A percentile compares a stretch with the other conserved stretches of the same genome.
Evolutionary conservation across 2,888 invertebrate genomes (phyloP).

Genomic region (Elegia similella): DNA sequence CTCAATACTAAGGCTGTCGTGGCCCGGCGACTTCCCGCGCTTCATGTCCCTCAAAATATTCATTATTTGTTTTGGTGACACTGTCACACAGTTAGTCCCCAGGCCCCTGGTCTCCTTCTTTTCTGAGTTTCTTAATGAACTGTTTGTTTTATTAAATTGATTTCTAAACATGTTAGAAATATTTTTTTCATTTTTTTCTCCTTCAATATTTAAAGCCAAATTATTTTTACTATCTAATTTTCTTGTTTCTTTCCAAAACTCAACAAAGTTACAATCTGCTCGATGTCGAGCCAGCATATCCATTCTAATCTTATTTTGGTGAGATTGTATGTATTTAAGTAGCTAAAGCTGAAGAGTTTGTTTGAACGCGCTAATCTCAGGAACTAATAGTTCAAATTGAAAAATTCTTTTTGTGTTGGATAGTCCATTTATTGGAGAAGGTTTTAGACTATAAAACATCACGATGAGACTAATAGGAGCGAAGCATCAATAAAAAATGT

Average conservation of each 20-base stretch:
- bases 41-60: constrained; percentile 7
- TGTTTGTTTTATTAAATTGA: no score
- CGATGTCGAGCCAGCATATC: constrained; percentile 2
- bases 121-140: background rate
- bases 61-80: background rate
- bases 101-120: background rate
- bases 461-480: no score
- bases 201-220: background rate
- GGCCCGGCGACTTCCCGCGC: constrained; percentile 5
- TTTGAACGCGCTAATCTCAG: no score
- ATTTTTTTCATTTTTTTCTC: background rate
- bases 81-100: background rate
- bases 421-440: no score
- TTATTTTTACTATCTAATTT: background rate
- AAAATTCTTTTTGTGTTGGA: no score
- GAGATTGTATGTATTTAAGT: constrained; percentile 1
- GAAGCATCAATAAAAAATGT: no score
- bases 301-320: background rate
- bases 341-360: no score
- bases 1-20: background rate
- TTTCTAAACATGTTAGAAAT: background rate
- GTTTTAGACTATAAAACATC: no score
- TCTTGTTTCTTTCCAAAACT: constrained; percentile 10
- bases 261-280: background rate
- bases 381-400: no score